Base-by-base conservation (phyloP, 2,797 vertebrate genomes). In the Pterois miles region DNA sequence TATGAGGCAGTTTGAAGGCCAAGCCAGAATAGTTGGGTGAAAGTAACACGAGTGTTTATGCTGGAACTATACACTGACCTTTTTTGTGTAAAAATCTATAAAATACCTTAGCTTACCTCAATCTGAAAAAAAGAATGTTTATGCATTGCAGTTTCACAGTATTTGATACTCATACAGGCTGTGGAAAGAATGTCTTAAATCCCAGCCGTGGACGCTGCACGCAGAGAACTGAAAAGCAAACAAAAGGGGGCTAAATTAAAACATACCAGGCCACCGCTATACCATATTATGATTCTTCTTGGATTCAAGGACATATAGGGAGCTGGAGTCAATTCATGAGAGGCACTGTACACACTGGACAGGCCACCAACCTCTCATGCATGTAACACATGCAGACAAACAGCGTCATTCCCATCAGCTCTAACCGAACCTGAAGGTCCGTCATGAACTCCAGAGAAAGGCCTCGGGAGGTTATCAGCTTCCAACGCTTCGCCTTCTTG, bases 151-250 rank as follows among this genome's bases (percentile, higher is more conserved):
- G 62, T 34, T 65, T 52, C 31, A 69, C 59, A 83, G 76, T 65
- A 86, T 85, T 67, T 80, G 86, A 92, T 87, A 86, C 46, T 7
- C 18, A 59, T 57, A 8, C 56, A 73, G 71, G 72, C 71, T 79
- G 81, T 88, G 88, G 88, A 89, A 89, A 82, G 84, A 90, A 89
- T 85, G 84, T 83, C 22, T 59, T 71, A 18, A 62, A 71, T 64
- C 22, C 25, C n/a, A 68, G 70, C 84, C 11, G 63, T 74, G 80
- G 70, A 75, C 27, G 1, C 23, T 67, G 78, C 82, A 86, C 58
- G 23, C 83, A 75, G 13, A 65, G 62, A 71, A 50, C 57, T 74
- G 72, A 50, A 88, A 91, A 70, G 82, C 85, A 89, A 91, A 88
- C 78, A 89, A 69, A 75, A 85, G 62, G 65, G 34, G 74, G 65